Evolutionary conservation across 2,797 vertebrate species (phyloP).

Genomic region (Gymnopithys bicolor): DNA sequence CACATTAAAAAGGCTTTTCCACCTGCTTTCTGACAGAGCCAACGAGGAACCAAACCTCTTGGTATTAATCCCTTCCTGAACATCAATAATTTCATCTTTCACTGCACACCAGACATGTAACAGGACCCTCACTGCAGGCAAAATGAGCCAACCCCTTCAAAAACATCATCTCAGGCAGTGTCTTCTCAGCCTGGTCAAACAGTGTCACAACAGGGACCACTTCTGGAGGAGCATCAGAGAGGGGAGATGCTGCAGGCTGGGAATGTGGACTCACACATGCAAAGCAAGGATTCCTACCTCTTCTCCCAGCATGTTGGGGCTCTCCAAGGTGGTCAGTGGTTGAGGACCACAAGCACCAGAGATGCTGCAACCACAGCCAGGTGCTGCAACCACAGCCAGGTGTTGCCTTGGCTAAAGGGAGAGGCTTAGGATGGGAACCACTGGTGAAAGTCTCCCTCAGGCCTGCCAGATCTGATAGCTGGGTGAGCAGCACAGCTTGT

Average conservation of each 20-base stretch:
- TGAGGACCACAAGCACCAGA: neutral
- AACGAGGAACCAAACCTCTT: neutral
- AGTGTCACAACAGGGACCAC: neutral
- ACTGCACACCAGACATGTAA: fast-evolving
- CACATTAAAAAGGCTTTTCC: neutral
- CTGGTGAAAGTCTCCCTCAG: neutral
- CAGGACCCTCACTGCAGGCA: neutral
- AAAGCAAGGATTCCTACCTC: neutral
- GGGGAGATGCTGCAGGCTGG: neutral
- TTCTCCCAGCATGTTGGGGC: neutral
- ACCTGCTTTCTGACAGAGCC: neutral
- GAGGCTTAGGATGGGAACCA: neutral
- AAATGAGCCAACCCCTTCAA: neutral
- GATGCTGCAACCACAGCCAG: neutral
- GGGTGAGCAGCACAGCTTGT: neutral
- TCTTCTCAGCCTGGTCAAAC: neutral
- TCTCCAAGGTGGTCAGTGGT: neutral
- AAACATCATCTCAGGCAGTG: fast-evolving
- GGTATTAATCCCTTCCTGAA: neutral
- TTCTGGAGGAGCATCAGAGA: neutral
- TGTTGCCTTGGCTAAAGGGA: neutral
- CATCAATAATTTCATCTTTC: neutral
- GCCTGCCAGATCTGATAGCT: neutral
- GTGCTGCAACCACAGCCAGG: neutral
- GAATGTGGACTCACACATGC: fast-evolving